These are phyloP conservation scores for Junco hyemalis DNA, from an alignment of 2,113 vertebrate species.

Conservation along the genomic window DNA sequence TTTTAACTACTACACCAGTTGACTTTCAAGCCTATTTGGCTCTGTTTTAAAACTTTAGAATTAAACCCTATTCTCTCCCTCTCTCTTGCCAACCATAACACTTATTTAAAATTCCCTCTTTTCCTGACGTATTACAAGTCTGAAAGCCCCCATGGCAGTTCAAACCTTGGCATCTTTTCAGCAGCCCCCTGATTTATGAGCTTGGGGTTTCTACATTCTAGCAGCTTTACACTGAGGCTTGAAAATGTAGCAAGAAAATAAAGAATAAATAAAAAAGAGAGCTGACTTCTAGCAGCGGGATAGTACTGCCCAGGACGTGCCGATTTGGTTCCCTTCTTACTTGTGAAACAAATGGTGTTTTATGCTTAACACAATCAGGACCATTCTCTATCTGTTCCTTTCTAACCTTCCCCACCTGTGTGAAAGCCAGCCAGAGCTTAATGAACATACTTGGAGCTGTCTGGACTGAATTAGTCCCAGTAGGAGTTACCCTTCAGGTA, in stretches of 20 bases:
- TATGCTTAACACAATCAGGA: constrained; percentile 90
- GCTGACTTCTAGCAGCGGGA: constrained; percentile 9
- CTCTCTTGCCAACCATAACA: constrained; percentile 42
- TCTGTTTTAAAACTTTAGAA: constrained; percentile 27
- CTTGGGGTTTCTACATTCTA: constrained; percentile 21
- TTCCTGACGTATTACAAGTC: neutral
- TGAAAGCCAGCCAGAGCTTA: constrained; percentile 87
- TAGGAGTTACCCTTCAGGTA: constrained; percentile 89
- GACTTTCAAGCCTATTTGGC: neutral
- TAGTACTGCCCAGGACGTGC: constrained; percentile 38
- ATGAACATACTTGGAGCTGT: constrained; percentile 91
- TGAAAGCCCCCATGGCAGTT: neutral
- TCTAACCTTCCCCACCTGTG: constrained; percentile 91
- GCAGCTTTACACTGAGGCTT: constrained; percentile 1
- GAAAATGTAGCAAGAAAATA: constrained; percentile 44
- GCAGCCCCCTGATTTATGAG: constrained; percentile 48
- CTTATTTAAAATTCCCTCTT: constrained; percentile 46
- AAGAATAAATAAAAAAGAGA: constrained; percentile 41
- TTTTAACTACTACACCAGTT: neutral
- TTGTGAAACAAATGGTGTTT: constrained; percentile 90
- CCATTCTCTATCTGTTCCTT: constrained; percentile 86
- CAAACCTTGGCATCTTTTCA: constrained; percentile 57
- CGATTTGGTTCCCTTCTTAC: constrained; percentile 39
- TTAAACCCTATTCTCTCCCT: constrained; percentile 16
- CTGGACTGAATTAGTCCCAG: constrained; percentile 95